phyloP scores from a whole-genome alignment of 2,888 invertebrate species.

The Eretmocerus hayati region DNA sequence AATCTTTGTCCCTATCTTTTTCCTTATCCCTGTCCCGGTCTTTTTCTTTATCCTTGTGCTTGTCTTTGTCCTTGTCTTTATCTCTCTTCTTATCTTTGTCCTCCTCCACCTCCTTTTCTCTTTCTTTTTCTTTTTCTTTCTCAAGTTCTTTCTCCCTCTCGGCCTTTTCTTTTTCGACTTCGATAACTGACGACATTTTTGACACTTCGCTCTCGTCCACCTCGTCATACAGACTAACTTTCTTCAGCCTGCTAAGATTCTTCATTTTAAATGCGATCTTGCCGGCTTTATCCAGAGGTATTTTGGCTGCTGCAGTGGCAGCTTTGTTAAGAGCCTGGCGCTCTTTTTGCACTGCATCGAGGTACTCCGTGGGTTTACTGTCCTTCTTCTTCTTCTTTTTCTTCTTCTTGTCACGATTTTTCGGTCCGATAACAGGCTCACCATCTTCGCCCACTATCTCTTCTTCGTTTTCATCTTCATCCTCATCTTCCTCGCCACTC shows the following conservation, averaged over 20 bases:
- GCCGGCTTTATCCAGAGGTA: constrained; percentile 37
- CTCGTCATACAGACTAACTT: constrained; percentile 39
- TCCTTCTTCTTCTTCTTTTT: constrained; percentile 7
- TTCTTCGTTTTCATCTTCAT: not conserved
- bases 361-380: constrained; percentile 31
- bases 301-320: constrained; percentile 32
- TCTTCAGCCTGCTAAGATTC: constrained; percentile 37
- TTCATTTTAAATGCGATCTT: constrained; percentile 44
- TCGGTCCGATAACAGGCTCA: constrained; percentile 15
- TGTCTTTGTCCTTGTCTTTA: constrained; percentile 14
- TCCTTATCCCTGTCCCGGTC: constrained; percentile 1
- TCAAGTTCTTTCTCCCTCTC: constrained; percentile 22
- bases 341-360: constrained; percentile 40
- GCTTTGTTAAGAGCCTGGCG: constrained; percentile 36
- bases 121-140: constrained; percentile 26
- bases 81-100: constrained; percentile 15
- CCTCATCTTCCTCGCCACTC: constrained; percentile 1
- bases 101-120: constrained; percentile 22
- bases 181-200: constrained; percentile 8
- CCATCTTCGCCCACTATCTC: constrained; percentile 4
- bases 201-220: constrained; percentile 30
- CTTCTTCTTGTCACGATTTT: constrained; percentile 9
- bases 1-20: not conserved
- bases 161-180: constrained; percentile 23
- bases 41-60: constrained; percentile 6